phyloP scores from a whole-genome alignment of 2,888 invertebrate species.

The Flabesymbios commensalis region DNA sequence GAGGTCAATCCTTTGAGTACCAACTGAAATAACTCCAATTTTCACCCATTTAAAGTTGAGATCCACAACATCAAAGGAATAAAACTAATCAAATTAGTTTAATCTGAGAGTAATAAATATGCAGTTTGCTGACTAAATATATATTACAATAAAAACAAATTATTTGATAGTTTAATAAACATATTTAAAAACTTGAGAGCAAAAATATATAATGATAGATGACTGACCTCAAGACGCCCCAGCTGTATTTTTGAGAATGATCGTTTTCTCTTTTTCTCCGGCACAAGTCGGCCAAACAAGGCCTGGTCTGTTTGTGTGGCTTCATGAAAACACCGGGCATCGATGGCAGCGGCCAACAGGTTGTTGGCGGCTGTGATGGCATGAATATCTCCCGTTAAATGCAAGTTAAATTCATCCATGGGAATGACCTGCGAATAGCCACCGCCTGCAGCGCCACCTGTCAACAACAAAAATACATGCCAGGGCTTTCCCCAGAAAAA shows the following conservation, averaged over 20 bases:
- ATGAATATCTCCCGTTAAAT: slow-evolving; percentile 92
- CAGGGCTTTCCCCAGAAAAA: no score
- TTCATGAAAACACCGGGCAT: slow-evolving; percentile 96
- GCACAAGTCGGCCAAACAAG: slow-evolving; percentile 86
- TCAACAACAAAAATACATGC: neutral
- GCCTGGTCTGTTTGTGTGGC: slow-evolving; percentile 82
- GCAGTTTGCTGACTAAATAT: no score
- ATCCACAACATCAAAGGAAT: no score
- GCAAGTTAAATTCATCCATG: slow-evolving; percentile 99
- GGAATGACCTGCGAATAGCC: slow-evolving; percentile 96
- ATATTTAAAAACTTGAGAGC: neutral
- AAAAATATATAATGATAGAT: neutral
- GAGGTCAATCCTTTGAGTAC: no score
- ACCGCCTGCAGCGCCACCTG: slow-evolving; percentile 95
- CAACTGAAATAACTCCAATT: no score
- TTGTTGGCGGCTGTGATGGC: slow-evolving; percentile 98
- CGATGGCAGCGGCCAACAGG: slow-evolving; percentile 94
- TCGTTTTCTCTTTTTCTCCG: slow-evolving; percentile 77
- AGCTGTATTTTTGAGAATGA: slow-evolving; percentile 87
- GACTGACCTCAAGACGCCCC: slow-evolving; percentile 66
- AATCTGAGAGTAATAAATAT: no score
- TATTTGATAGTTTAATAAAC: no score
- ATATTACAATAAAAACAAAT: no score
- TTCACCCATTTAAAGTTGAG: no score
- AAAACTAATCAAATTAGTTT: no score